Evolutionary conservation across 1,140 invertebrate genomes (phyloP), one percentile per base, ranked within the genome.

Genomic region (Chironomus striatipennis): DNA sequence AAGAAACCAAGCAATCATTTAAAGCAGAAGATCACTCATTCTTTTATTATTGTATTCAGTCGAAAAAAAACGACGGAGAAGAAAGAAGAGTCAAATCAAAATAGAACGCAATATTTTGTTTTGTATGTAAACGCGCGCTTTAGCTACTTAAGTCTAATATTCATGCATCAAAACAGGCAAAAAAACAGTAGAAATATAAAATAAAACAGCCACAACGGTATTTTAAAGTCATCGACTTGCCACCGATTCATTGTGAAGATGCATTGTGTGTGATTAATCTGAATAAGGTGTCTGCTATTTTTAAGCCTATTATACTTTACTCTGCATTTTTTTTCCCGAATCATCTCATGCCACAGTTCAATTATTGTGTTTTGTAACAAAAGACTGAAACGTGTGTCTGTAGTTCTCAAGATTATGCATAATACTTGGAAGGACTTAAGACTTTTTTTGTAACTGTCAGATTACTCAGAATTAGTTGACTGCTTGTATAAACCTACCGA

Each of bases 161-260:
- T 57, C 47, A 57, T 57, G 47, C 47, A 57, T 57, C 47, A 57
- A 57, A 57, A 57, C 47, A 57, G n/a, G 47, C 47, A 57, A 57
- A 57, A 57, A 57, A n/a, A 57, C 9, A 12, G 15, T 2, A 47
- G 15, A 57, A 57, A 57, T n/a, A 57, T 57, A 57, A 57, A 57
- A 57, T 57, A 34, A 34, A 34, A 34, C 24, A 34, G 12, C 47
- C 47, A 57, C 47, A 57, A 57, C 47, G 47, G 47, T 57, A 57
- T 57, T 57, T 57, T 57, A 57, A 57, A 57, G 47, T 57, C 47
- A 57, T 57, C 47, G 47, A 57, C 47, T 57, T 57, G 47, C 47
- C 47, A 57, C 47, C 12, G n/a, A 10, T 10, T 57, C 47, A 57
- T 57, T 57, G 47, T 57, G 47, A 57, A 57, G 47, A 57, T 57